These are phyloP conservation scores for Epicampocera succincta DNA, from an alignment of 2,888 invertebrate species.

Conservation along the genomic window DNA sequence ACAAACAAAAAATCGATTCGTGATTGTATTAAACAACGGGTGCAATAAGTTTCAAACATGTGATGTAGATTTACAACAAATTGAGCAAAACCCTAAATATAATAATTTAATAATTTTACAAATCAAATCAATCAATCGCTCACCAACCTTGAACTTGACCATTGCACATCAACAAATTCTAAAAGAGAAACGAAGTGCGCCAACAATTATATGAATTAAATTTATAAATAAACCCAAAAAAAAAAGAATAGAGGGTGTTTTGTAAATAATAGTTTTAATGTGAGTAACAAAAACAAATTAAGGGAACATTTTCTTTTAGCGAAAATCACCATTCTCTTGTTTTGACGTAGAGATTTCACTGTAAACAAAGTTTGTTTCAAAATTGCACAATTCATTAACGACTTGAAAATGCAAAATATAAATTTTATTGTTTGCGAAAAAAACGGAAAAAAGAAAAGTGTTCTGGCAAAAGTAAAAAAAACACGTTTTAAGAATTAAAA, in stretches of 20 bases:
- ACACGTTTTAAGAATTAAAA: too few species aligned
- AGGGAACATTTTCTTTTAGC: background rate
- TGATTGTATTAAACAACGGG: background rate
- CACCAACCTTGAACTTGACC: constrained; percentile 61
- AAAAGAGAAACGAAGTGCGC: background rate
- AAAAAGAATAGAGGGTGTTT: constrained; percentile 47
- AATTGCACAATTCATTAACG: background rate
- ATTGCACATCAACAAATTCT: constrained; percentile 19
- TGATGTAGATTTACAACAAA: constrained; percentile 26
- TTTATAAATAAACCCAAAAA: constrained; percentile 34
- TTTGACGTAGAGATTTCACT: too few species aligned
- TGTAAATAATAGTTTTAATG: constrained; percentile 10
- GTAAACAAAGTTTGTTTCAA: too few species aligned
- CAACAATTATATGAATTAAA: constrained; percentile 46
- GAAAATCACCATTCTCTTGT: background rate
- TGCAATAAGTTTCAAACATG: constrained; percentile 17
- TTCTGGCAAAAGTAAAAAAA: too few species aligned
- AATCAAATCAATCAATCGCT: constrained; percentile 8
- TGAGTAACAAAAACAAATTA: background rate
- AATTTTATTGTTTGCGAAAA: too few species aligned
- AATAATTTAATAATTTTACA: background rate
- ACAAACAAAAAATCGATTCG: constrained; percentile 19
- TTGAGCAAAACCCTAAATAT: background rate
- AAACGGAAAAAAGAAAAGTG: too few species aligned
- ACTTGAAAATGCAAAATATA: too few species aligned